Evolutionary conservation across 2,113 vertebrate species (phyloP), one percentile per base, ranked within the genome.

Genomic region (Clupea harengus): DNA sequence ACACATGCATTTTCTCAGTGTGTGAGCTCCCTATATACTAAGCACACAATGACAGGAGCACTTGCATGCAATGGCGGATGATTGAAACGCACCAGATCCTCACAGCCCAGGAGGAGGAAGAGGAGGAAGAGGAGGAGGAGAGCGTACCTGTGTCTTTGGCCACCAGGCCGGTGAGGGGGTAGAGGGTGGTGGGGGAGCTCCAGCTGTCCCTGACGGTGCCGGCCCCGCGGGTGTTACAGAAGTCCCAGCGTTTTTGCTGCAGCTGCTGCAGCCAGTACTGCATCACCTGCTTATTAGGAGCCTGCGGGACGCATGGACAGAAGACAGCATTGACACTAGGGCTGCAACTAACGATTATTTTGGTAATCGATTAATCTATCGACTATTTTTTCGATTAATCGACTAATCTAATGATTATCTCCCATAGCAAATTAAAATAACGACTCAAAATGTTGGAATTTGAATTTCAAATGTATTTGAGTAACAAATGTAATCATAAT

Each of bases 191-290:
- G 0, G 96, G 96, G 1, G 96, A 96, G 6, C 91, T 94, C 84
- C 94, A 90, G 92, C 95, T 96, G 92, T 96, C 96, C 88, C 96
- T 93, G 67, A 95, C 13, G 28, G 32, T 94, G 0, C 94, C 95
- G 0, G 90, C 90, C 0, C 96, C 95, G 0, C 95, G 92, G 6
- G 92, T 94, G 89, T 95, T 98, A 89, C 97, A 97, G 86, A 97
- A 97, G 47, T 99, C 98, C 98, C 98, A 99, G 18, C 98, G 95
- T 86, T 97, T 99, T 94, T 99, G 98, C 87, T 99, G 98, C 45
- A 99, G 93, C 88, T 99, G 96, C 90, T 99, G 97, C 0, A 99
- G 94, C 98, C 98, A 99, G 91, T 95, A 99, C 0, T 96, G 95
- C 98, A 98, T 99, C 89, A 96, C 95, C 90, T 98, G 97, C 25